Evolutionary conservation across 92 coral and sea anemone species (phyloP).

Genomic region (Phenganax stokvisi): DNA sequence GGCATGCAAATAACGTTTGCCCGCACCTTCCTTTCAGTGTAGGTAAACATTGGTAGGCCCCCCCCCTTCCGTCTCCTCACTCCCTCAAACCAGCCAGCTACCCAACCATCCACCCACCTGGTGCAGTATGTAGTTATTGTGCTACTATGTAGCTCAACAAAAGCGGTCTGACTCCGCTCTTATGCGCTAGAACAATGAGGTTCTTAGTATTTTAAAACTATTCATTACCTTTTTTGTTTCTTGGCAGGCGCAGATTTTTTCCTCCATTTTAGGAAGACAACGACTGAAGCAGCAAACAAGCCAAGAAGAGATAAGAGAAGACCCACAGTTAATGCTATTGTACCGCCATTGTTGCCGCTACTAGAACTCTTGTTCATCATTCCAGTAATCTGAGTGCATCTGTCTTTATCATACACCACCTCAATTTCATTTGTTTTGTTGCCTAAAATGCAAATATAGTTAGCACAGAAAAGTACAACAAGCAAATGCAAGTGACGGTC

Average conservation of each 20-base stretch:
- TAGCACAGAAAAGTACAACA: background rate
- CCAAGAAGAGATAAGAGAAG: constrained; percentile 76
- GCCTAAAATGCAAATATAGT: constrained; percentile 36
- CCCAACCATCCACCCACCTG: no score
- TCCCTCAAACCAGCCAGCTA: no score
- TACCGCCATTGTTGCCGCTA: constrained; percentile 25
- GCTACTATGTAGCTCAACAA: no score
- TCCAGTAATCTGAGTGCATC: constrained; percentile 49
- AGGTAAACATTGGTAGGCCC: no score
- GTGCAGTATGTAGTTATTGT: no score
- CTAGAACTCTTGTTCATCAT: background rate
- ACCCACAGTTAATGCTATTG: constrained; percentile 72
- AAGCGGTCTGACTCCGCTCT: no score
- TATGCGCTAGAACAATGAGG: background rate
- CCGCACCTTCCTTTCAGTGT: no score
- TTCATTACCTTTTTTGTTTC: constrained; percentile 55
- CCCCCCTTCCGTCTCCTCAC: no score
- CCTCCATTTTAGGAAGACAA: constrained; percentile 82
- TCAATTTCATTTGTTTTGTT: constrained; percentile 66
- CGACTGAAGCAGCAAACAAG: constrained; percentile 67
- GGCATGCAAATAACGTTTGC: no score
- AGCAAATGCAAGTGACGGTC: no score
- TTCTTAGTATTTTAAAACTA: background rate
- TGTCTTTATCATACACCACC: constrained; percentile 51
- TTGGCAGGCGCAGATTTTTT: constrained; percentile 63